Evolutionary conservation across 92 coral and sea anemone species (phyloP).

Genomic region (Zoanthus sociatus): DNA sequence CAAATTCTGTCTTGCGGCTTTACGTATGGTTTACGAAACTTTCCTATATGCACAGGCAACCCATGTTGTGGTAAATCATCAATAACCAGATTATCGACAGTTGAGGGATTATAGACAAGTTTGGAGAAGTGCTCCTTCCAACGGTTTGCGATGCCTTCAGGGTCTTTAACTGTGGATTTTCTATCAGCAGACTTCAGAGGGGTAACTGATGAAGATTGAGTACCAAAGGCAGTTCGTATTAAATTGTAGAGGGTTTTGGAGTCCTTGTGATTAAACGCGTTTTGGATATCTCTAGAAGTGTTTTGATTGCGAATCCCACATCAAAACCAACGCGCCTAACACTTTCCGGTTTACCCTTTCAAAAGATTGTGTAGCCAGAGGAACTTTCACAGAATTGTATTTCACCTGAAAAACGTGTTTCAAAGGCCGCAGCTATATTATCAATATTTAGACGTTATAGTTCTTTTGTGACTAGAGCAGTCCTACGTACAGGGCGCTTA

Average conservation of each 20-base stretch:
- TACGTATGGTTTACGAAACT: no score
- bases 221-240: no score
- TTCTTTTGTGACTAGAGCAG: constrained; percentile 11
- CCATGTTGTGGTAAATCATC: background rate
- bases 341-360: constrained; percentile 9
- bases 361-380: constrained; percentile 17
- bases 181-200: constrained; percentile 30
- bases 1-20: no score
- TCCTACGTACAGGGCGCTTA: background rate
- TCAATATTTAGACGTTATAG: constrained; percentile 9
- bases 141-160: constrained; percentile 5
- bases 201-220: no score
- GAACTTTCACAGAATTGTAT: constrained; percentile 10
- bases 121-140: constrained; percentile 23
- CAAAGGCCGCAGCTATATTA: background rate
- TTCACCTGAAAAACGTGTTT: constrained; percentile 10
- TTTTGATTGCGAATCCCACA: constrained; percentile 23
- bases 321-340: constrained; percentile 5
- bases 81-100: background rate
- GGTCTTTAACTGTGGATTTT: background rate
- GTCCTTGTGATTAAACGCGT: constrained; percentile 17
- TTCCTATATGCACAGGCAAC: background rate
- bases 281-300: constrained; percentile 16
- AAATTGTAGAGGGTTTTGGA: background rate
- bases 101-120: constrained; percentile 15